Percentiles rank a stretch among this genome's conserved stretches.
These are phyloP conservation scores for Xenopus tropicalis DNA, from an alignment of 2,113 vertebrate species.

Conservation along the genomic window UCB_Xtro_10.0 CM004445.2:57759501-57760000, in stretches of 20 bases:
- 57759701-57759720: conserved; percentile 10
- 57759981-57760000: no score
- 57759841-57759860: conserved; percentile 67
- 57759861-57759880: conserved; percentile 21
- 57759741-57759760: conserved; percentile 56
- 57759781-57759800: conserved; percentile 67
- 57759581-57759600: neutral
- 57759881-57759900: no score
- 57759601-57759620: conserved; percentile 2
- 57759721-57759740: conserved; percentile 54
- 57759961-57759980: no score
- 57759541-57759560: conserved; percentile 1
- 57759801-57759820: conserved; percentile 74
- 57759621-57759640: conserved; percentile 1
- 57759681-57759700: neutral
- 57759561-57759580: conserved; percentile 5
- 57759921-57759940: no score
- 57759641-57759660: neutral
- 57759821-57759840: conserved; percentile 64
- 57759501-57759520: neutral
- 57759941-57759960: no score
- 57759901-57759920: no score
- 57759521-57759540: neutral
- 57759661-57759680: neutral
- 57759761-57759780: conserved; percentile 60